A percentile compares a stretch with the other conserved stretches of the same genome.
Conservation (phyloP, 2,888 invertebrate genomes). For the Gisinianus flammeolus region DNA sequence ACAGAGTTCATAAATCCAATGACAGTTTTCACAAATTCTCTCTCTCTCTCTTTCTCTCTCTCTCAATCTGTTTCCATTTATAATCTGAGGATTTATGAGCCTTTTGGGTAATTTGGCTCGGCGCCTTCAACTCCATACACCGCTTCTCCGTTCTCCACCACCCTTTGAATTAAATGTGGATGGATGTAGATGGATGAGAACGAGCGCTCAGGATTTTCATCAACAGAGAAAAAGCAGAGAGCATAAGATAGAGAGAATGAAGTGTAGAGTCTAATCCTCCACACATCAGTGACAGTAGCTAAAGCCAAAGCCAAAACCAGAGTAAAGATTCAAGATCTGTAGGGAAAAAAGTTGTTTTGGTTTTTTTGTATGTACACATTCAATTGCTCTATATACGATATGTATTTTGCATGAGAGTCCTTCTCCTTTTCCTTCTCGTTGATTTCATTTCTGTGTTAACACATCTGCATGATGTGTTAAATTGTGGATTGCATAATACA, state of each 20-base stretch:
- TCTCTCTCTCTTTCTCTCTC: slow-evolving; percentile 9
- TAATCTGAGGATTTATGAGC: slow-evolving; percentile 27
- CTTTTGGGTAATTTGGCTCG: slow-evolving; percentile 29
- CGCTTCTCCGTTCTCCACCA: neutral
- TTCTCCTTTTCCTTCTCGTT: too few relatives aligned
- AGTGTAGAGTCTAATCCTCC: neutral
- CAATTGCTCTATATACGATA: too few relatives aligned
- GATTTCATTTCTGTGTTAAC: too few relatives aligned
- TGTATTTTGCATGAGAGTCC: too few relatives aligned
- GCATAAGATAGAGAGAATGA: neutral
- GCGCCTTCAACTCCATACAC: neutral
- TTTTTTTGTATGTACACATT: neutral
- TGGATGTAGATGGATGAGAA: neutral
- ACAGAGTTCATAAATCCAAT: slow-evolving; percentile 12
- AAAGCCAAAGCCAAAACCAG: neutral
- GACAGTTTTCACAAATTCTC: slow-evolving; percentile 11
- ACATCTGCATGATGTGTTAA: too few relatives aligned
- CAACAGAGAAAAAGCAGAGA: neutral
- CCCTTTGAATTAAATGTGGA: neutral
- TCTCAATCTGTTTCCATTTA: slow-evolving; percentile 22
- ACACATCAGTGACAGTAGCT: neutral
- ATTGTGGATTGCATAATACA: too few relatives aligned
- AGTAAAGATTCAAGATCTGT: neutral
- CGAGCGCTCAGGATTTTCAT: too few relatives aligned
- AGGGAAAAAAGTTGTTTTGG: neutral